Evolutionary conservation across 2,113 vertebrate genomes (phyloP), one percentile per base, ranked within the genome.

Genomic region (Atractosteus spatula): DNA sequence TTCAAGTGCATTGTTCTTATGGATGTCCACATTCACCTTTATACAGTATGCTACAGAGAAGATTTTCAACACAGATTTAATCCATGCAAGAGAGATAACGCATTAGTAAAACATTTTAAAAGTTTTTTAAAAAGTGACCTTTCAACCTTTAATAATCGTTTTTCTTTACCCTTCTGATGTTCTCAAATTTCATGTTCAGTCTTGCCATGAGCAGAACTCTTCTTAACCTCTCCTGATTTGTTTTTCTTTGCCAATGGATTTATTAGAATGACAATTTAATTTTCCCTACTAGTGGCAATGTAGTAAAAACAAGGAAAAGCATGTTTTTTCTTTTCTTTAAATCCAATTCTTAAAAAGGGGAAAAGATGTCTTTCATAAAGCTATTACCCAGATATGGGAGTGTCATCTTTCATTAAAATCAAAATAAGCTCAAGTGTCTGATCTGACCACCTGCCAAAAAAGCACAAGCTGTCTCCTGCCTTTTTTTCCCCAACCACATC

Each of bases 351-450:
- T 29, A 51, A 7, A 51, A 51, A 51, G 0, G 29, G 16, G 10
- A 41, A 29, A 17, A 14, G 2, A 13, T 13, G 16, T 56, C 54
- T 41, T 44, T 82, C 57, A 51, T 11, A 51, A 69, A 68, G 75
- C 62, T 78, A 79, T 82, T 72, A 78, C 76, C 68, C 55, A 43
- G 45, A 73, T 47, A 56, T 62, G 13, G 44, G 62, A 12, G 65
- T 51, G 68, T 78, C 75, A 62, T 70, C 69, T 74, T 55, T 42
- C 51, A 62, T 79, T 76, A 76, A 16, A 62, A 56, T 73, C 62
- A 69, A 68, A 62, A 61, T 66, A 55, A 8, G 8, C 68, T 14
- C 16, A 68, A 65, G 56, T 42, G 55, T 45, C 54, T 13, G 71
- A 65, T 45, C 43, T 13, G 71, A 65, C 59, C 45, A 70, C 11